Evolutionary conservation across 2,797 vertebrate species (phyloP), one percentile per base, ranked within the genome.

Genomic region (Ctenosaura bakeri): DNA sequence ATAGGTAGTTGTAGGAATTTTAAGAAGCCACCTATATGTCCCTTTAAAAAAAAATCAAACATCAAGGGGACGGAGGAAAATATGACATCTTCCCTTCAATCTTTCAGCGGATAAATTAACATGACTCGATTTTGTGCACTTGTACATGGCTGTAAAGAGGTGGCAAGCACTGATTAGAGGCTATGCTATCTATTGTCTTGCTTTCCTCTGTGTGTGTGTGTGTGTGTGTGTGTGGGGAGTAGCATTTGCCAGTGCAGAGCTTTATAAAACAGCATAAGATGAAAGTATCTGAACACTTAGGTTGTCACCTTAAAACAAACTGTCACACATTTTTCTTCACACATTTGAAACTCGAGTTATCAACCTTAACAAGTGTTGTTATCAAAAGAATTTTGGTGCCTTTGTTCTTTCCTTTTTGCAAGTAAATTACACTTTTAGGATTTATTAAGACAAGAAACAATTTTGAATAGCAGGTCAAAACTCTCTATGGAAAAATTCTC

Each of bases 381-480:
- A 97, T 98, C 97, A 98, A 98, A 97, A 96, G 95, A 96, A 97
- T 96, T 97, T 97, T 96, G 96, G 96, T 94, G 97, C 97, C 98
- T 98, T 98, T 99, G 98, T 98, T 99, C 98, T 98, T 98, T 97
- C 95, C 97, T 96, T 97, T 98, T 98, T 97, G 97, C 97, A 97
- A 98, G 97, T 98, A 99, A 99, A 99, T 99, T 98, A 99, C 98
- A 99, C 98, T 98, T 99, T 99, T 98, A 99, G 98, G 98, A 99
- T 99, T 99, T 99, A 99, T 99, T 98, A 99, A 99, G 98, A 99
- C 98, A 98, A 98, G 98, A 99, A 98, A 98, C 98, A 98, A 97
- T 98, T 98, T 98, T 98, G 98, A 98, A 98, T 98, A 98, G 98
- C 97, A 98, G 98, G 98, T 98, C 97, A 97, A 98, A 98, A 98